Evolutionary conservation across 2,113 vertebrate genomes (phyloP).

Genomic region (Cyphomyrus plagiostoma): DNA sequence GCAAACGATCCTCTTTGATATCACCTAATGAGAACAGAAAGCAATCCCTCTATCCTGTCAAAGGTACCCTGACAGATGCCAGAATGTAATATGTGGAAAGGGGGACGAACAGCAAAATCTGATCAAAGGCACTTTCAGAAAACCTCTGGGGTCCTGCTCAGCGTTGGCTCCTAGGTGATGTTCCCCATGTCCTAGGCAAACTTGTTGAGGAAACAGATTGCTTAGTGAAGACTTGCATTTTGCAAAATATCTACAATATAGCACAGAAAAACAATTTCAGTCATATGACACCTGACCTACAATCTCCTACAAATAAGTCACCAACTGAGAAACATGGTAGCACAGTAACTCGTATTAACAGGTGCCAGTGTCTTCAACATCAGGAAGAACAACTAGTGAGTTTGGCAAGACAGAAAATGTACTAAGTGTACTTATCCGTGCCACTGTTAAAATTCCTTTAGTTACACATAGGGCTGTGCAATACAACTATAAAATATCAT

Average conservation of each 20-base stretch:
- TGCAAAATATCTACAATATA: background rate
- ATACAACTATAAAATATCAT: background rate
- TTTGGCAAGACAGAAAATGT: background rate
- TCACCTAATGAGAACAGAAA: constrained; percentile 12
- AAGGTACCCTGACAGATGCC: background rate
- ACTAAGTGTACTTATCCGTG: background rate
- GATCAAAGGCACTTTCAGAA: background rate
- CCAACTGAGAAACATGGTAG: background rate
- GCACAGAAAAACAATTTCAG: background rate
- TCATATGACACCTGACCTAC: background rate
- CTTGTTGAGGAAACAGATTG: too few relatives aligned
- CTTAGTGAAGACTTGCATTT: background rate
- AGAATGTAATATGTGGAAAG: background rate
- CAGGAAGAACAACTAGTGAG: background rate
- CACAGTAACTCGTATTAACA: background rate
- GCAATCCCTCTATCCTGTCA: background rate
- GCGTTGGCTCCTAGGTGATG: background rate
- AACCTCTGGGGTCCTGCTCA: background rate
- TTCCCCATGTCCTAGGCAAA: background rate
- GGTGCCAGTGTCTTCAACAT: background rate
- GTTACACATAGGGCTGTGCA: background rate
- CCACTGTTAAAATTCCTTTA: background rate
- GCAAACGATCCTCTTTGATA: background rate
- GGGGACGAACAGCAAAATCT: background rate
- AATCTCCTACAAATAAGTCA: background rate